Evolutionary conservation across 2,113 vertebrate genomes (phyloP).

Genomic region (Lathamus discolor): DNA sequence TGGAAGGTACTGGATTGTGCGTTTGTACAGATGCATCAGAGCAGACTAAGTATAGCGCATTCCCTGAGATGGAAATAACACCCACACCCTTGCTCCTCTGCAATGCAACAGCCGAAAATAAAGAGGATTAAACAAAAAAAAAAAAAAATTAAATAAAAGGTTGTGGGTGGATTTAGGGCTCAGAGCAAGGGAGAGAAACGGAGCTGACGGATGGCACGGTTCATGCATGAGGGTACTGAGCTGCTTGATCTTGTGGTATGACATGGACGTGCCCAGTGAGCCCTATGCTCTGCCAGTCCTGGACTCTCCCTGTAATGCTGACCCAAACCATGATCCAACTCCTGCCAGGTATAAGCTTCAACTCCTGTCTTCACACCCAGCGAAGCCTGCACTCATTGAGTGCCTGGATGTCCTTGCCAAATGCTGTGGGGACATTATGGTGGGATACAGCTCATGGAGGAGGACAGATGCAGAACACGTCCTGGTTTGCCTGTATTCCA

Average conservation of each 20-base stretch:
- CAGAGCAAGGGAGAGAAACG: background rate
- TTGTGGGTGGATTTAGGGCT: slow-evolving; percentile 53
- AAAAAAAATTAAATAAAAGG: background rate
- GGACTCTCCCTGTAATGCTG: background rate
- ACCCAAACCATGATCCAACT: background rate
- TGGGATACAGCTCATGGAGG: background rate
- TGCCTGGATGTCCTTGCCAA: background rate
- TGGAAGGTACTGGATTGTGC: slow-evolving; percentile 36
- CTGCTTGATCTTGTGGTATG: background rate
- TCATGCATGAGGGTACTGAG: background rate
- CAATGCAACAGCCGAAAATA: slow-evolving; percentile 38
- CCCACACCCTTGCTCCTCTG: slow-evolving; percentile 43
- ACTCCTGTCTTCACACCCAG: background rate
- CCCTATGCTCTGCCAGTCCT: background rate
- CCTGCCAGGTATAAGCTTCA: background rate
- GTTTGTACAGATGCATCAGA: slow-evolving; percentile 61
- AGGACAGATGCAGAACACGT: background rate
- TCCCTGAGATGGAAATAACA: slow-evolving; percentile 39
- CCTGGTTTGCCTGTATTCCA: background rate
- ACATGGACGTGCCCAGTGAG: background rate
- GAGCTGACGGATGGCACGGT: background rate
- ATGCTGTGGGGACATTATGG: background rate
- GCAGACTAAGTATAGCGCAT: slow-evolving; percentile 48
- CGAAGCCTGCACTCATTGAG: background rate
- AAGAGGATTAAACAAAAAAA: slow-evolving; percentile 53